Evolutionary conservation across 30 jellyfish, hydroid and myxozoan genomes (phyloP).

Genomic region (Mastigias papua): DNA sequence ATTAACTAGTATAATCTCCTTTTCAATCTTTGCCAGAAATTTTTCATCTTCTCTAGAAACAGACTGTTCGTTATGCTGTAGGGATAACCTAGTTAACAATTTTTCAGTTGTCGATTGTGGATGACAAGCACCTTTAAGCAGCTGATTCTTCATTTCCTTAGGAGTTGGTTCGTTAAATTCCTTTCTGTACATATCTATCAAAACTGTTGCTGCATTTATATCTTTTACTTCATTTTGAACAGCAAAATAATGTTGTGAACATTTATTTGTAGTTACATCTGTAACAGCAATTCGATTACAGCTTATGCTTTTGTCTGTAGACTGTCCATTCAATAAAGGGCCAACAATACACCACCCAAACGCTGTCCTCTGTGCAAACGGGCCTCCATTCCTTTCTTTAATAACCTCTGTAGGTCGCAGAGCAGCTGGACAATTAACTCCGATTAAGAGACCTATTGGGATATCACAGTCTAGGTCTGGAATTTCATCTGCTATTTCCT

Average conservation of each 20-base stretch:
- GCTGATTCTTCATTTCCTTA: conserved; percentile 24
- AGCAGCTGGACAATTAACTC: conserved; percentile 50
- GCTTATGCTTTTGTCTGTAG: neutral
- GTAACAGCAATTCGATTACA: conserved; percentile 48
- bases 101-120: conserved; percentile 39
- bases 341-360: conserved; percentile 54
- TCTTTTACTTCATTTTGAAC: conserved; percentile 32
- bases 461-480: conserved; percentile 44
- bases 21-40: conserved; percentile 3
- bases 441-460: conserved; percentile 48
- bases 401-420: conserved; percentile 43
- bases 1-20: neutral
- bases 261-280: conserved; percentile 11
- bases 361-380: conserved; percentile 44
- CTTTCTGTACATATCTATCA: conserved; percentile 19
- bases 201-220: neutral
- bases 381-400: conserved; percentile 43
- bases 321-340: conserved; percentile 22
- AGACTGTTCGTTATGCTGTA: conserved; percentile 10
- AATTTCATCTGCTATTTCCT: conserved; percentile 32
- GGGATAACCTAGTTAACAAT: conserved; percentile 9
- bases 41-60: conserved; percentile 22
- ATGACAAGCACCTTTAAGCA: conserved; percentile 10
- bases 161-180: conserved; percentile 44
- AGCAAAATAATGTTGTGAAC: conserved; percentile 39